Percentiles rank a stretch among this genome's conserved stretches.
phyloP scores from a whole-genome alignment of 1,140 invertebrate species.

The Pectinophora gossypiella region DNA sequence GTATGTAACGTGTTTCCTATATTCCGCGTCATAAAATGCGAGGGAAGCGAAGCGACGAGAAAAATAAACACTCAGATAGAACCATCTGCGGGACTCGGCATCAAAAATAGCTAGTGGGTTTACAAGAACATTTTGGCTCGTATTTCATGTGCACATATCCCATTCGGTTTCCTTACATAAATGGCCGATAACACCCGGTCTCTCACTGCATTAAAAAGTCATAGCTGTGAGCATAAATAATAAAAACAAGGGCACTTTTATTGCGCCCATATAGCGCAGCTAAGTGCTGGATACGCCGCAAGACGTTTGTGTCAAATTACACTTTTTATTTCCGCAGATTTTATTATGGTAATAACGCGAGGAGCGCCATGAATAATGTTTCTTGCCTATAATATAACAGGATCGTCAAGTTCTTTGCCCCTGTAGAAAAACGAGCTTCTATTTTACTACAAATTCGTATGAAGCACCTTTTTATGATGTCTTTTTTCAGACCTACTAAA shows the following conservation, averaged over 20 bases:
- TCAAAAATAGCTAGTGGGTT: not conserved
- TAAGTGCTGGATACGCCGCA: slow-evolving; percentile 18
- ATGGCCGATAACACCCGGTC: not conserved
- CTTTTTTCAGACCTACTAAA: no score
- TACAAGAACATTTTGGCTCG: no score
- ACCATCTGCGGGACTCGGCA: not conserved
- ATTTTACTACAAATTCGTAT: no score
- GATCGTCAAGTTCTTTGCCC: slow-evolving; percentile 6
- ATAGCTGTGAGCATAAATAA: slow-evolving; percentile 8
- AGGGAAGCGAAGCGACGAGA: not conserved
- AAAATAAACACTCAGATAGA: not conserved
- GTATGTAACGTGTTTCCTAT: not conserved
- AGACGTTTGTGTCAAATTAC: slow-evolving; percentile 29
- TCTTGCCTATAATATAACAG: slow-evolving; percentile 12
- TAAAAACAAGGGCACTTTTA: slow-evolving; percentile 24
- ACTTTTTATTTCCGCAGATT: slow-evolving; percentile 45
- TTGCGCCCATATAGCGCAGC: slow-evolving; percentile 15
- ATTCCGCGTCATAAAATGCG: not conserved
- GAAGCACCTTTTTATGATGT: no score
- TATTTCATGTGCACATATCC: not conserved
- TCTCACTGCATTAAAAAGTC: slow-evolving; percentile 6
- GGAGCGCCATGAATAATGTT: slow-evolving; percentile 34
- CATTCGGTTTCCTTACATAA: not conserved
- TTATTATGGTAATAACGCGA: slow-evolving; percentile 49
- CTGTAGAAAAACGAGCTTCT: no score